Percentiles rank a stretch among this genome's conserved stretches.
Evolutionary conservation across 2,888 invertebrate genomes (phyloP).

Genomic region (Idaea dimidiata): DNA sequence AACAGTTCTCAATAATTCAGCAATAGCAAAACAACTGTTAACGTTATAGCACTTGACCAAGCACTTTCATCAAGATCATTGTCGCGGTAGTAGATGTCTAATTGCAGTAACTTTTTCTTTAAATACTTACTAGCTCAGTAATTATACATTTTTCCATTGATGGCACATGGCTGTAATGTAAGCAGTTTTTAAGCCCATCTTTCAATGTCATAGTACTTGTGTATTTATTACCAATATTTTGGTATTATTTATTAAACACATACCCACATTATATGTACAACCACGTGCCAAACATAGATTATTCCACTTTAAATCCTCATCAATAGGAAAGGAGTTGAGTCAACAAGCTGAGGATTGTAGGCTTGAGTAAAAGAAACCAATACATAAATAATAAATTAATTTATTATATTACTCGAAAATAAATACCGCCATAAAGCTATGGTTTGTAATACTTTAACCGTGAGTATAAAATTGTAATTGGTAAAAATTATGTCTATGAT

Average conservation of each 20-base stretch:
- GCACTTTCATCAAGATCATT: neutral
- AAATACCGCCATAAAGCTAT: slow-evolving; percentile 77
- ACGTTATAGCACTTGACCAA: neutral
- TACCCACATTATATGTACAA: too few relatives aligned
- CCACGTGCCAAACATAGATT: too few relatives aligned
- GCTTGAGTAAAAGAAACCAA: slow-evolving; percentile 33
- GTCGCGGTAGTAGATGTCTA: neutral
- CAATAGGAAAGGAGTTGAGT: too few relatives aligned
- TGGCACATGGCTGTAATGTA: too few relatives aligned
- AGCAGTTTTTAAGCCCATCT: too few relatives aligned
- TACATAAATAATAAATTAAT: slow-evolving; percentile 68
- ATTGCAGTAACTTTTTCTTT: too few relatives aligned
- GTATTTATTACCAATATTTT: too few relatives aligned
- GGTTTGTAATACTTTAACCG: slow-evolving; percentile 72
- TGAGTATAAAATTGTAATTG: slow-evolving; percentile 72
- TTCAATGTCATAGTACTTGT: too few relatives aligned
- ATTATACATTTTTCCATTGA: too few relatives aligned
- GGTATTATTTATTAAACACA: too few relatives aligned
- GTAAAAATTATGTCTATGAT: slow-evolving; percentile 59
- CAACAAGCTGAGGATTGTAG: neutral
- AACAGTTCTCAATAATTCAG: neutral
- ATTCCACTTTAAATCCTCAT: too few relatives aligned
- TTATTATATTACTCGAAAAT: slow-evolving; percentile 75
- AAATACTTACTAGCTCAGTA: too few relatives aligned
- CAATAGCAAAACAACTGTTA: neutral